Evolutionary conservation across 2,888 invertebrate genomes (phyloP).

Genomic region (Peribatodes rhomboidaria): DNA sequence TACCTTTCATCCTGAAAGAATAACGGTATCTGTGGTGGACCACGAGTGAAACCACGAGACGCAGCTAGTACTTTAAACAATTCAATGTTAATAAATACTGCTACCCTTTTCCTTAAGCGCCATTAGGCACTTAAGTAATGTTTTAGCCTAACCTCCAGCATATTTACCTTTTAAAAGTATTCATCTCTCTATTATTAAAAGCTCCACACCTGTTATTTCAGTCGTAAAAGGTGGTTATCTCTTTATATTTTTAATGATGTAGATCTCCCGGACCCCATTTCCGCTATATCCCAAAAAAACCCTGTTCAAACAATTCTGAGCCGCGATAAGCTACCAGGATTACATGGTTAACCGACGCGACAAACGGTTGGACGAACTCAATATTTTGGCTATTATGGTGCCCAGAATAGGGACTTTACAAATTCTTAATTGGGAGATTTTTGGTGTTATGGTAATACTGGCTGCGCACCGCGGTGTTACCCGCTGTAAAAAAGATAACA

Average conservation of each 20-base stretch:
- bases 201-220: slow-evolving; percentile 21
- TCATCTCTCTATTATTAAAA: slow-evolving; percentile 15
- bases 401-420: slow-evolving; percentile 5
- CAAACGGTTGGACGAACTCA: slow-evolving; percentile 9
- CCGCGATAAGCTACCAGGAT: slow-evolving; percentile 31
- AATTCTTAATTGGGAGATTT: slow-evolving; percentile 1
- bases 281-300: slow-evolving; percentile 16
- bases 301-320: slow-evolving; percentile 31
- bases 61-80: too few species aligned
- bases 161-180: slow-evolving; percentile 7
- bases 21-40: too few species aligned
- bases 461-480: too few species aligned
- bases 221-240: slow-evolving; percentile 28
- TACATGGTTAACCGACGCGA: slow-evolving; percentile 28
- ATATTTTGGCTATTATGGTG: slow-evolving; percentile 14
- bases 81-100: too few species aligned
- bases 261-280: slow-evolving; percentile 21
- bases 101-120: too few species aligned
- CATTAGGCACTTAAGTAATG: too few species aligned
- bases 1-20: too few species aligned
- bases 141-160: neutral
- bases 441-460: neutral
- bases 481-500: too few species aligned
- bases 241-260: slow-evolving; percentile 36
- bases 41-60: too few species aligned